Percentiles rank a stretch among this genome's conserved stretches.
These are phyloP conservation scores for Homarus gammarus DNA, from an alignment of 2,888 invertebrate species.

Conservation along the genomic window DNA sequence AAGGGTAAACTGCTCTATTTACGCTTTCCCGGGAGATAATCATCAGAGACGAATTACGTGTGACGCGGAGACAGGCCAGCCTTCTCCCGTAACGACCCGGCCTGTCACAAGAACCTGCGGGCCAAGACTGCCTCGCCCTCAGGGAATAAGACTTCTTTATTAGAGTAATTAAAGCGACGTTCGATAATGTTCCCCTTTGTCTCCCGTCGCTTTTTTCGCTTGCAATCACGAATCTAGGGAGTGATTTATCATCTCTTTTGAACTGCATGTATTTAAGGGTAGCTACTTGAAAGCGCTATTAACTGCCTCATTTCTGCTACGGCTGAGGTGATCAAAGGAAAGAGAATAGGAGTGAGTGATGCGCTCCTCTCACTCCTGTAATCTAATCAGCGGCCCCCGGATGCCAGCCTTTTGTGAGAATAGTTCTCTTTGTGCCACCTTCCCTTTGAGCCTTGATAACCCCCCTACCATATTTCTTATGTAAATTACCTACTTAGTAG, in stretches of 20 bases:
- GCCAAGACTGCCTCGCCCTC: background rate
- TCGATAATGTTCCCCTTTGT: background rate
- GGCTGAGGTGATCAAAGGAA: background rate
- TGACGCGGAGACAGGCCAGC: conserved; percentile 15
- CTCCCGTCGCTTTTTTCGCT: background rate
- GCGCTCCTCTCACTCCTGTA: background rate
- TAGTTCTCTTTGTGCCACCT: background rate
- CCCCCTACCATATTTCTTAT: no score
- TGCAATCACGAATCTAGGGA: background rate
- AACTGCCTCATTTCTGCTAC: background rate
- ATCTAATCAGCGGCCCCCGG: background rate
- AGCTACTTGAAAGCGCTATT: conserved; percentile 7
- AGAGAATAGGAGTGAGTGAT: background rate
- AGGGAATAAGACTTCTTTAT: conserved; percentile 32
- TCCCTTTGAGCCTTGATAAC: background rate
- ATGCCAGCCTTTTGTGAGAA: no score
- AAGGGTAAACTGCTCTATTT: conserved; percentile 6
- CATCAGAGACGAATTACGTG: conserved; percentile 26
- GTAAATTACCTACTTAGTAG: no score
- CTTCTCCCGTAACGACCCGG: background rate
- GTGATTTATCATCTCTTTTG: background rate
- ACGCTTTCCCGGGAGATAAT: conserved; percentile 4
- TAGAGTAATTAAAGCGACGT: conserved; percentile 18
- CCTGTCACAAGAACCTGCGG: background rate
- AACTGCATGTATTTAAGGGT: background rate